These are phyloP conservation scores for Agrotis ipsilon DNA, from an alignment of 2,888 invertebrate genomes.

Conservation along the genomic window DNA sequence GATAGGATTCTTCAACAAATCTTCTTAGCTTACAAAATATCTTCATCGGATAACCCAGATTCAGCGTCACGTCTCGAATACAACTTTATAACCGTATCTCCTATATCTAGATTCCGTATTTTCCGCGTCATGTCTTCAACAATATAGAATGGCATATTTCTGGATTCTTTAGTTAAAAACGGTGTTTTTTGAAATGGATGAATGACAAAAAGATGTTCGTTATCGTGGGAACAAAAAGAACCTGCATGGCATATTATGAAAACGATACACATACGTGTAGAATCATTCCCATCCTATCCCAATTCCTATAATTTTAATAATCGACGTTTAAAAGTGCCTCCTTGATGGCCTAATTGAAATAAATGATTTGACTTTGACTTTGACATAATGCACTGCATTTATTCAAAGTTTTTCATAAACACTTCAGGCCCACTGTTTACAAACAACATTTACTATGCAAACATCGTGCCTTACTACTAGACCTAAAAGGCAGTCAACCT, in stretches of 20 bases:
- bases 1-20: neutral
- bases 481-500: conserved; percentile 29
- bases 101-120: conserved; percentile 1
- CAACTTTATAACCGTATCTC: conserved; percentile 14
- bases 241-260: neutral
- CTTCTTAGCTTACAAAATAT: conserved; percentile 11
- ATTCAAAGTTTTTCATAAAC: neutral
- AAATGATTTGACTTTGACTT: too few relatives aligned
- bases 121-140: neutral
- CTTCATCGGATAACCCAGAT: conserved; percentile 29
- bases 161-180: neutral
- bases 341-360: too few relatives aligned
- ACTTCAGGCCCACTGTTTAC: conserved; percentile 22
- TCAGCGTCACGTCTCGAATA: conserved; percentile 6
- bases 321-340: too few relatives aligned
- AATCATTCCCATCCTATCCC: too few relatives aligned
- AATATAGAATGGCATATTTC: neutral
- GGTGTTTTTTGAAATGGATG: neutral
- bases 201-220: neutral
- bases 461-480: conserved; percentile 5
- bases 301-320: too few relatives aligned
- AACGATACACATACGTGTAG: too few relatives aligned
- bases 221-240: neutral
- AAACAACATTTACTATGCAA: conserved; percentile 34
- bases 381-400: neutral